Evolutionary conservation across 2,797 vertebrate species (phyloP).

Genomic region (Gadopsis marmoratus): DNA sequence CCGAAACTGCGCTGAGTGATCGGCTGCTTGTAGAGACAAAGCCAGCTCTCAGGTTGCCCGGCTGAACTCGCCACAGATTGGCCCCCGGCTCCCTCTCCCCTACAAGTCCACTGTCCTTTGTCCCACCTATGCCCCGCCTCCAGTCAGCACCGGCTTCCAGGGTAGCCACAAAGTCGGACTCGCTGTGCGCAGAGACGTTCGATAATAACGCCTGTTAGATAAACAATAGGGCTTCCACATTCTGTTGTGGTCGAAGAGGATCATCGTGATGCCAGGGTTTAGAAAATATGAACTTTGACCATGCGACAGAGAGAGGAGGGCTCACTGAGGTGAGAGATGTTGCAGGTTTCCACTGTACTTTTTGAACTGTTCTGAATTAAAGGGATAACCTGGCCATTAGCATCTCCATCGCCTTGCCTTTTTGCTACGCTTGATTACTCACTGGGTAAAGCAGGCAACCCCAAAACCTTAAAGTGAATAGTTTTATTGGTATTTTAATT

Average conservation of each 20-base stretch:
- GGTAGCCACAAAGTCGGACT: slow-evolving; percentile 44
- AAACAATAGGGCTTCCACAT: slow-evolving; percentile 56
- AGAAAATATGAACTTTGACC: slow-evolving; percentile 64
- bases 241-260: slow-evolving; percentile 58
- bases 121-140: slow-evolving; percentile 17
- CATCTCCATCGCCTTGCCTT: not conserved
- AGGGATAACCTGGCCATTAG: not conserved
- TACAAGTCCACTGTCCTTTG: slow-evolving; percentile 64
- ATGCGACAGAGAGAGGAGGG: slow-evolving; percentile 67
- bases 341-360: no score
- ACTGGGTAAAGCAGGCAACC: not conserved
- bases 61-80: slow-evolving; percentile 45
- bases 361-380: not conserved
- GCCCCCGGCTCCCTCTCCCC: slow-evolving; percentile 54
- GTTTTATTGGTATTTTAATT: not conserved
- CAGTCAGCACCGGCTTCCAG: slow-evolving; percentile 30
- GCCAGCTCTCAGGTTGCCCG: slow-evolving; percentile 70
- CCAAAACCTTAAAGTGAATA: not conserved
- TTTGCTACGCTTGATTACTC: not conserved
- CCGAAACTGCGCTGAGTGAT: slow-evolving; percentile 84
- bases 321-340: slow-evolving; percentile 39
- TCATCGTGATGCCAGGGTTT: slow-evolving; percentile 48
- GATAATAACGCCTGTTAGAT: slow-evolving; percentile 64
- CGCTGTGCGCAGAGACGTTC: slow-evolving; percentile 56
- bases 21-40: slow-evolving; percentile 81